These are phyloP conservation scores for Nyctereutes procyonoides DNA, from an alignment of 2,113 vertebrate genomes.

Conservation along the genomic window DNA sequence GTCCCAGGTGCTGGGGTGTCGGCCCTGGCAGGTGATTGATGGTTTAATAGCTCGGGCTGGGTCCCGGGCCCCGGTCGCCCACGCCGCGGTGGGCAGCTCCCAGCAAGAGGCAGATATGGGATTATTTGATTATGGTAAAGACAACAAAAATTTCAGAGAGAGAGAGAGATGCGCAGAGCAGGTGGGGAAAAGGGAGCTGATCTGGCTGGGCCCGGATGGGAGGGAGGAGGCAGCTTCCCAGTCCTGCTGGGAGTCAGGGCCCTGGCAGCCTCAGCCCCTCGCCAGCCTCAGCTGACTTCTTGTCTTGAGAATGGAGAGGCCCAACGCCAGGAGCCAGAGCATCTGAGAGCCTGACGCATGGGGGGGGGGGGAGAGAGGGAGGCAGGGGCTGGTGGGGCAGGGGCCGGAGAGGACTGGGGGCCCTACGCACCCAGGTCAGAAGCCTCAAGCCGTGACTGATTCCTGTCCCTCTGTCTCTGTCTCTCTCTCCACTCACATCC, in stretches of 20 bases:
- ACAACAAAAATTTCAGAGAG: slow-evolving; percentile 22
- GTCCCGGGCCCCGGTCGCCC: neutral
- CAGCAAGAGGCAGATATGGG: slow-evolving; percentile 1
- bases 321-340: neutral
- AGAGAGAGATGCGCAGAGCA: neutral
- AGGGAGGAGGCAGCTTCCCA: neutral
- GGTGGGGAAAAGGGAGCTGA: neutral
- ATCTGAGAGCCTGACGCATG: neutral
- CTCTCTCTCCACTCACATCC: too few relatives aligned
- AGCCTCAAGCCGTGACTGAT: neutral
- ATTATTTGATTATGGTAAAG: slow-evolving; percentile 60
- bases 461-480: neutral
- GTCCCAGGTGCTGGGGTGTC: neutral
- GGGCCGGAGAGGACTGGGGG: neutral
- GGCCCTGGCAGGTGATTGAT: slow-evolving; percentile 56
- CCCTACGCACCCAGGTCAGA: neutral
- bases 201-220: neutral
- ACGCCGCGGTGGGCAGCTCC: neutral
- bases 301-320: neutral
- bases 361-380: neutral
- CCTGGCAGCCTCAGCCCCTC: too few relatives aligned
- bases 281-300: neutral
- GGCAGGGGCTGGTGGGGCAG: neutral
- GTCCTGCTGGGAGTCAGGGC: too few relatives aligned
- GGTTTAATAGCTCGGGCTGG: slow-evolving; percentile 62